phyloP scores from a whole-genome alignment of 1,140 invertebrate species.

The Dinoponera quadriceps region DNA sequence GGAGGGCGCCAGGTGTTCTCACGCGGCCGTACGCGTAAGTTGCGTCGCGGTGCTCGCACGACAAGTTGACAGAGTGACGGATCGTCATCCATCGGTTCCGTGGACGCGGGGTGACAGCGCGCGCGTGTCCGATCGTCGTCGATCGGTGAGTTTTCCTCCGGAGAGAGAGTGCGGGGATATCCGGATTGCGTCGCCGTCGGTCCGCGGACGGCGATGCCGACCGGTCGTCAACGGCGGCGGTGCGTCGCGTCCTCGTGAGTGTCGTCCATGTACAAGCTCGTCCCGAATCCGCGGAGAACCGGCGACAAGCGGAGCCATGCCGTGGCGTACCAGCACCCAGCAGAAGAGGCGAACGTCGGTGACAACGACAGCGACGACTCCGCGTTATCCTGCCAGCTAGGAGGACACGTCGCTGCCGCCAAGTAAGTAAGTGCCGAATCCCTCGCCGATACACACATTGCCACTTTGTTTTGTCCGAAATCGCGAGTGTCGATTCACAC shows the following conservation, averaged over 20 bases:
- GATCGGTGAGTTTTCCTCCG: neutral
- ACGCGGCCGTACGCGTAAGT: neutral
- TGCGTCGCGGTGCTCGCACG: neutral
- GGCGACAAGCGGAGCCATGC: slow-evolving; percentile 64
- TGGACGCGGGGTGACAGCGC: neutral
- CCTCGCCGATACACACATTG: too few species aligned
- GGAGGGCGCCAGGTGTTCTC: slow-evolving; percentile 41
- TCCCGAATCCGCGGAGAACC: slow-evolving; percentile 60
- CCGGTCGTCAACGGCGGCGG: neutral
- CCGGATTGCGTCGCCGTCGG: neutral
- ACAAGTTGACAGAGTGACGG: too few species aligned
- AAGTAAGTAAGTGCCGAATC: slow-evolving; percentile 74
- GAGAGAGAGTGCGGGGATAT: neutral
- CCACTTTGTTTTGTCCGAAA: too few species aligned
- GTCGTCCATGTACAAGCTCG: slow-evolving; percentile 64
- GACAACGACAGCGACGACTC: slow-evolving; percentile 70
- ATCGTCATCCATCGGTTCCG: neutral
- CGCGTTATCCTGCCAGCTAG: slow-evolving; percentile 69
- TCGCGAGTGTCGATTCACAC: neutral
- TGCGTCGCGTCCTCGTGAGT: slow-evolving; percentile 14
- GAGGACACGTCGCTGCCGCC: slow-evolving; percentile 61
- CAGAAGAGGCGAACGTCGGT: slow-evolving; percentile 60
- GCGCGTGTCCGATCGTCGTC: neutral
- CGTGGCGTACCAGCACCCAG: slow-evolving; percentile 57
- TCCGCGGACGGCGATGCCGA: slow-evolving; percentile 53